A percentile compares a stretch with the other conserved stretches of the same genome.
phyloP scores from a whole-genome alignment of 30 jellyfish, hydroid and myxozoan species.

The Cassiopea andromeda region DNA sequence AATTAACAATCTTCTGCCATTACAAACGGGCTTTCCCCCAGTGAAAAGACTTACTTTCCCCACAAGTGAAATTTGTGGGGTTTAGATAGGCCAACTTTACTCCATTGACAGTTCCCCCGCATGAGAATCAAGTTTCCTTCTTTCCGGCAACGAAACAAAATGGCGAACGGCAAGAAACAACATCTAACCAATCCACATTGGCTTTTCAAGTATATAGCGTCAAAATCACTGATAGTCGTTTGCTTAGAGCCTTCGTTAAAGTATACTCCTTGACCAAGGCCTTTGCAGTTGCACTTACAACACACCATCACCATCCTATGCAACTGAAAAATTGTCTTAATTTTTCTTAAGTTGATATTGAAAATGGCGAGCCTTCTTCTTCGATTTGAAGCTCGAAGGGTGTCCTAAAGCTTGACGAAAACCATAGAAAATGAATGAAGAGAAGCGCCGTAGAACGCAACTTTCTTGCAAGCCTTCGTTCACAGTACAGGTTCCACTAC shows the following conservation, averaged over 20 bases:
- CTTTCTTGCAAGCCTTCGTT: not conserved
- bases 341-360: constrained; percentile 1
- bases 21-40: too few species aligned
- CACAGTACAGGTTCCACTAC: constrained; percentile 33
- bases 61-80: too few species aligned
- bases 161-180: constrained; percentile 31
- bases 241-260: not conserved
- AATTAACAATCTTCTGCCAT: too few species aligned
- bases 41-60: too few species aligned
- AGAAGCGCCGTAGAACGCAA: constrained; percentile 5
- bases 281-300: not conserved
- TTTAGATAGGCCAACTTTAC: not conserved
- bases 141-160: constrained; percentile 42
- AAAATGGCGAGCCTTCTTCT: constrained; percentile 70
- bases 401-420: not conserved
- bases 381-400: constrained; percentile 28
- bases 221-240: not conserved
- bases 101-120: not conserved
- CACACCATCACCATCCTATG: not conserved
- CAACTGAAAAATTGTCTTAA: not conserved
- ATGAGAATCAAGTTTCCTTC: not conserved
- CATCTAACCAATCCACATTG: not conserved
- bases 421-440: not conserved
- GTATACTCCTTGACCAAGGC: not conserved
- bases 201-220: not conserved